Base-by-base conservation (phyloP, 2,797 vertebrate species). In the Platalea minor region DNA sequence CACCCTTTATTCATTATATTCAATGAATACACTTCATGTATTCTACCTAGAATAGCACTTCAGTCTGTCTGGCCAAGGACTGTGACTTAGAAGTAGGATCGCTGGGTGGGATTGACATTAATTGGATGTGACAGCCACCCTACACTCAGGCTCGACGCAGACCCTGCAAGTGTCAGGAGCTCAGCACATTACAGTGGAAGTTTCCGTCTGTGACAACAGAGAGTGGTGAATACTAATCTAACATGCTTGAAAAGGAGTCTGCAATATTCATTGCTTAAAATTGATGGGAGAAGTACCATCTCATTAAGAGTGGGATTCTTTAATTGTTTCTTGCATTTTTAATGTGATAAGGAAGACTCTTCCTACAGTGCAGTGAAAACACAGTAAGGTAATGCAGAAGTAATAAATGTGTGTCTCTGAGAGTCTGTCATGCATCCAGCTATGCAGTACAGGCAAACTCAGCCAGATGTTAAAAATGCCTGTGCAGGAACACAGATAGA, bases 81-180 rank as follows among this genome's bases (percentile, higher is more conserved):
- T 11, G 2, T 84, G 74, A 77, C 75, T 91, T 89, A 56, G 43
- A 81, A 21, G 16, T 23, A 43, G 33, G 35, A 75, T 91, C 23
- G 45, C 41, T 39, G 33, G 10, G 7, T 48, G 85, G 81, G 65
- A 85, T 9, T 89, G 87, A 69, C 51, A 24, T 50, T 97, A 93
- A 94, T 93, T 84, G 65, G 41, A 67, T 84, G 65, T 89, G 91
- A 89, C 95, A 96, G 37, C 21, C 70, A 67, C 92, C 37, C 88
- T 80, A 33, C 26, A 51, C 15, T 48, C 60, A 37, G 67, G 51
- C 84, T 97, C 17, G 0, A 68, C 0, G 2, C 48, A 60, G 73
- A 88, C 39, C 60, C 39, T 91, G 81, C 73, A 75, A 75, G 65
- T 82, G 91, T 93, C 95, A 88, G 67, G 43, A 91, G 51, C 86